Evolutionary conservation across 2,888 invertebrate species (phyloP).

Genomic region (Philopedon plagiatum): DNA sequence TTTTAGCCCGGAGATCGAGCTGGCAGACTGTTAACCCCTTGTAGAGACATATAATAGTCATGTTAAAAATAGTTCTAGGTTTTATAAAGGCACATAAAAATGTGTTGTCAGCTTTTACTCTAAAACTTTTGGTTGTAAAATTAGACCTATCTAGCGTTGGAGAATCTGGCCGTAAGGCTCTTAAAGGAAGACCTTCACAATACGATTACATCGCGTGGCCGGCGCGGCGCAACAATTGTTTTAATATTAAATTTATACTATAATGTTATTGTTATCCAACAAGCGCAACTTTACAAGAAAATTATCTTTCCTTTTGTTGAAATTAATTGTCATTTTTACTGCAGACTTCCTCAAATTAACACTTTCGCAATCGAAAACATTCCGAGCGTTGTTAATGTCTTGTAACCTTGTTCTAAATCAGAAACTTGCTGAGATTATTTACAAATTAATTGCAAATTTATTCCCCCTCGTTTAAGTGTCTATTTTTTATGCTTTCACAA

Average conservation of each 20-base stretch:
- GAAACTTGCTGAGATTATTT: slow-evolving; percentile 3
- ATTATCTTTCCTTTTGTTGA: neutral
- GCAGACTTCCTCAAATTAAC: slow-evolving; percentile 17
- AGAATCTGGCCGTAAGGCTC: no score
- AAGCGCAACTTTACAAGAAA: slow-evolving; percentile 11
- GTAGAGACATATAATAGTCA: no score
- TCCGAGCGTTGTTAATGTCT: slow-evolving; percentile 11
- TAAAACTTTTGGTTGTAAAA: no score
- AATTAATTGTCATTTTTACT: slow-evolving; percentile 6
- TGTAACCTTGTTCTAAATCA: slow-evolving; percentile 5
- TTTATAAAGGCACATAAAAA: no score
- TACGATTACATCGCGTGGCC: neutral
- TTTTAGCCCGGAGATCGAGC: no score
- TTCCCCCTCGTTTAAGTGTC: neutral
- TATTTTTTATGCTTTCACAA: neutral
- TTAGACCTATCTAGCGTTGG: no score
- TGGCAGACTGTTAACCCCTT: no score
- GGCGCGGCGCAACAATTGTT: no score
- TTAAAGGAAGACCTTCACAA: neutral
- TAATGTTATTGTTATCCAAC: neutral
- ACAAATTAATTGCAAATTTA: slow-evolving; percentile 7
- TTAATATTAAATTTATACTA: no score
- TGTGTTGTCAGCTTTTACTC: no score
- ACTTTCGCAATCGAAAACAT: slow-evolving; percentile 16
- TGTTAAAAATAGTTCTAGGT: no score